These are phyloP conservation scores for Hetaerina americana DNA, from an alignment of 1,140 invertebrate species.

Conservation along the genomic window DNA sequence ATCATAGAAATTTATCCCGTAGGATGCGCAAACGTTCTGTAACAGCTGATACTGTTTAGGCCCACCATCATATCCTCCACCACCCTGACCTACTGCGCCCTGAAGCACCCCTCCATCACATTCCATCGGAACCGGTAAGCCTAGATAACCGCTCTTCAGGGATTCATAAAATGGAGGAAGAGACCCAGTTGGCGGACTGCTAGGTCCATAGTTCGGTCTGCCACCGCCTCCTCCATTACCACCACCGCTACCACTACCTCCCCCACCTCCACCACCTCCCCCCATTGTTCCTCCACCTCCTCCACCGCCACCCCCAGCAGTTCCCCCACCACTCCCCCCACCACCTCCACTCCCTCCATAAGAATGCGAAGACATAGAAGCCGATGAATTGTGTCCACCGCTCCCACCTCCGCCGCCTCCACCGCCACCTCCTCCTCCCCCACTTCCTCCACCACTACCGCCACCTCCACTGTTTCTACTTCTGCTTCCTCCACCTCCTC, in stretches of 20 bases:
- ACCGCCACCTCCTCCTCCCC: slow-evolving; percentile 34
- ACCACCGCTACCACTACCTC: slow-evolving; percentile 31
- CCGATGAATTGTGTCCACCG: slow-evolving; percentile 12
- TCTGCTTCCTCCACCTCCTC: slow-evolving; percentile 24
- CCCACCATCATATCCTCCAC: slow-evolving; percentile 14
- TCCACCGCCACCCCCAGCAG: slow-evolving; percentile 30
- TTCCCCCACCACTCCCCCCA: slow-evolving; percentile 37
- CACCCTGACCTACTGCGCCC: slow-evolving; percentile 27
- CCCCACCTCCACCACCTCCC: slow-evolving; percentile 46
- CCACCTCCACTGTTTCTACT: slow-evolving; percentile 39
- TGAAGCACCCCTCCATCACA: slow-evolving; percentile 65
- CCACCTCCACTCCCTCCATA: slow-evolving; percentile 56
- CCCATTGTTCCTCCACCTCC: slow-evolving; percentile 32
- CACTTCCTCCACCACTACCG: slow-evolving; percentile 55
- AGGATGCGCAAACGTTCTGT: slow-evolving; percentile 60
- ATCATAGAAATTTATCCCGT: slow-evolving; percentile 38
- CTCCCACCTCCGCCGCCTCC: slow-evolving; percentile 28
- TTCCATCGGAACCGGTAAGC: slow-evolving; percentile 49
- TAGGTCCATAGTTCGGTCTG: slow-evolving; percentile 65
- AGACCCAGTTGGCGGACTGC: slow-evolving; percentile 66
- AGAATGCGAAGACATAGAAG: slow-evolving; percentile 8
- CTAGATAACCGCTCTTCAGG: slow-evolving; percentile 53
- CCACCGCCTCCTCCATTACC: slow-evolving; percentile 39
- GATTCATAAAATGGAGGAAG: slow-evolving; percentile 74
- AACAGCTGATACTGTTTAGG: slow-evolving; percentile 61